Evolutionary conservation across 2,888 invertebrate genomes (phyloP).

Genomic region (Kryphioiulus occultus): DNA sequence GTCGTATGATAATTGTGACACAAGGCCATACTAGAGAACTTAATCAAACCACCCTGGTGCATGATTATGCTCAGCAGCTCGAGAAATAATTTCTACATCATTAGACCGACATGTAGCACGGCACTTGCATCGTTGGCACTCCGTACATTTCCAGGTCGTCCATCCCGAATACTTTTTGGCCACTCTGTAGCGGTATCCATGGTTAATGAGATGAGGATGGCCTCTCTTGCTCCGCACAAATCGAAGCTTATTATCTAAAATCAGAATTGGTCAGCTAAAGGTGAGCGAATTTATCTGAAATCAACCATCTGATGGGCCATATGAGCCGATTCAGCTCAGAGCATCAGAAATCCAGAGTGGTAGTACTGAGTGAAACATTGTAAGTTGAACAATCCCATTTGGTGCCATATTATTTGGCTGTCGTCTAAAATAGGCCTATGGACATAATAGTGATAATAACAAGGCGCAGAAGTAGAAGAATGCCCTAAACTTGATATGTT

Average conservation of each 20-base stretch:
- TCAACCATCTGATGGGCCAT: slow-evolving; percentile 18
- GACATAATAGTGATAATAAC: neutral
- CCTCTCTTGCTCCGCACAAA: slow-evolving; percentile 32
- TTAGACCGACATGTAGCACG: neutral
- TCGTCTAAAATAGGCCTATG: neutral
- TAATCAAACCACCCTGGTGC: neutral
- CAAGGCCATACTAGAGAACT: neutral
- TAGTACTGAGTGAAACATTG: neutral
- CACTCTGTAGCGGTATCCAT: slow-evolving; percentile 37
- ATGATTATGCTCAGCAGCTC: neutral
- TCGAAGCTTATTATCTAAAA: neutral
- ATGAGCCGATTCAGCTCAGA: neutral
- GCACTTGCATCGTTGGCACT: neutral
- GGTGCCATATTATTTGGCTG: neutral
- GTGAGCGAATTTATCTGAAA: neutral
- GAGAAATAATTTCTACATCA: neutral
- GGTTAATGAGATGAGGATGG: neutral
- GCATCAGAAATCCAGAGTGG: neutral
- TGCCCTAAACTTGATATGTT: neutral
- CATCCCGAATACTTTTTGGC: neutral
- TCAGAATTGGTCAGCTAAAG: neutral
- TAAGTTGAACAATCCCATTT: neutral
- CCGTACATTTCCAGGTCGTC: neutral
- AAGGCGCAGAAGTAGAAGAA: neutral
- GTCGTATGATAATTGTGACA: no score